A percentile compares a stretch with the other conserved stretches of the same genome.
Conservation (phyloP, 1,140 invertebrate genomes). For the Melipona quadrifasciata region DNA sequence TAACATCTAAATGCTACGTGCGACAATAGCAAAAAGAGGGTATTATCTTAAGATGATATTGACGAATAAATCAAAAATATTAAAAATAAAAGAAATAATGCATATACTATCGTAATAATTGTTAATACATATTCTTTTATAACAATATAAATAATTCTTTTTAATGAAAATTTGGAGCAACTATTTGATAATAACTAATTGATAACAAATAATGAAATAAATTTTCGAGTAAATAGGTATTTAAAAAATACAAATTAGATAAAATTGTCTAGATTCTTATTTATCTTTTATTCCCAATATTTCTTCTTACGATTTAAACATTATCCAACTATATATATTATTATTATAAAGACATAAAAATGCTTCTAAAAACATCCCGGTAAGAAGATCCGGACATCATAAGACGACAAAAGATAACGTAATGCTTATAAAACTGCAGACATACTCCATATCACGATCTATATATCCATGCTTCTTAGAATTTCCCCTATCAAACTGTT, state of each 20-base stretch:
- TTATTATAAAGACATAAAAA: not conserved
- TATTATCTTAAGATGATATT: not conserved
- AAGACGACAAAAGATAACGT: conserved; percentile 54
- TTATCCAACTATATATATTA: not conserved
- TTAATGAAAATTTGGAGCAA: not conserved
- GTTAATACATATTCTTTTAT: not conserved
- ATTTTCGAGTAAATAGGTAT: not conserved
- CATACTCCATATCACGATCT: conserved; percentile 54
- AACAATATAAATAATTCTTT: not conserved
- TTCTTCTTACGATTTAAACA: not conserved
- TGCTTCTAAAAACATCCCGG: conserved; percentile 20
- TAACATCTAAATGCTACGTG: not conserved
- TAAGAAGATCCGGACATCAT: conserved; percentile 58
- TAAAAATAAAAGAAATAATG: not conserved
- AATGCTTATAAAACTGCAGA: conserved; percentile 42
- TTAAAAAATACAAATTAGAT: not conserved
- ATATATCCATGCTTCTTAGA: conserved; percentile 53
- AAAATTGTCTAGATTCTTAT: not conserved
- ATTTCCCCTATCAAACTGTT: conserved; percentile 51
- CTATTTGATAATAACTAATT: not conserved
- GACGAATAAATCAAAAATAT: not conserved
- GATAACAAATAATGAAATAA: not conserved
- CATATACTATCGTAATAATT: not conserved
- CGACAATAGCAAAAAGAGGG: not conserved
- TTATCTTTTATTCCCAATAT: not conserved